Evolutionary conservation across 2,888 invertebrate species (phyloP).

Genomic region (Melanchra persicariae): DNA sequence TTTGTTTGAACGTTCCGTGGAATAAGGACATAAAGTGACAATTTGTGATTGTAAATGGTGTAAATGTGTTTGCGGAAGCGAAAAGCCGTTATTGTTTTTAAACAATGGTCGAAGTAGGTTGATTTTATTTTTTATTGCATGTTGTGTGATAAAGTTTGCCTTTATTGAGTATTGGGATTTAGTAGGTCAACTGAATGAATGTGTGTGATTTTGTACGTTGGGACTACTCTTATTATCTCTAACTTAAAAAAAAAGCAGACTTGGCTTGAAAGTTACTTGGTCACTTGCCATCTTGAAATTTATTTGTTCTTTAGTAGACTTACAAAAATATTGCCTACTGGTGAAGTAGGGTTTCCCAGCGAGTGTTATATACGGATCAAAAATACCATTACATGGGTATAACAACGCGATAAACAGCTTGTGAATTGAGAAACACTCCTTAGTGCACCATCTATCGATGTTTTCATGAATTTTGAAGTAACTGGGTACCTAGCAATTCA

Average conservation of each 20-base stretch:
- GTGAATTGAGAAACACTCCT: no score
- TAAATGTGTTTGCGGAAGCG: conserved; percentile 23
- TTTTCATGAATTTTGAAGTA: not conserved
- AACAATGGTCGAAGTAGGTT: conserved; percentile 49
- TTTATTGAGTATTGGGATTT: not conserved
- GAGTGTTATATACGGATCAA: not conserved
- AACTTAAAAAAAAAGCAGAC: not conserved
- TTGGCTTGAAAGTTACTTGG: not conserved
- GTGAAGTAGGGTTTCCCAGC: not conserved
- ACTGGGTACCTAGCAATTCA: not conserved
- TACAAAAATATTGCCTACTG: not conserved
- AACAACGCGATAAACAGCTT: no score
- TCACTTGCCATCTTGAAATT: not conserved
- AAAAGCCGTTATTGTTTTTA: conserved; percentile 16
- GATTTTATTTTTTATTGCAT: conserved; percentile 29
- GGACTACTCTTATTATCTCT: not conserved
- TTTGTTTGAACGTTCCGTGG: conserved; percentile 16
- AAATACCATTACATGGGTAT: no score
- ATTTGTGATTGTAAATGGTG: conserved; percentile 9
- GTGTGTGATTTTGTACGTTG: not conserved
- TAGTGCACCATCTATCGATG: not conserved
- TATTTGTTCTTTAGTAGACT: no score
- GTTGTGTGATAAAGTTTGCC: not conserved
- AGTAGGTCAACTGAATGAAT: not conserved
- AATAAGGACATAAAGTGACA: conserved; percentile 31